Percentiles rank a stretch among this genome's conserved stretches.
phyloP scores from a whole-genome alignment of 2,113 vertebrate species.

The Epinephelus moara region DNA sequence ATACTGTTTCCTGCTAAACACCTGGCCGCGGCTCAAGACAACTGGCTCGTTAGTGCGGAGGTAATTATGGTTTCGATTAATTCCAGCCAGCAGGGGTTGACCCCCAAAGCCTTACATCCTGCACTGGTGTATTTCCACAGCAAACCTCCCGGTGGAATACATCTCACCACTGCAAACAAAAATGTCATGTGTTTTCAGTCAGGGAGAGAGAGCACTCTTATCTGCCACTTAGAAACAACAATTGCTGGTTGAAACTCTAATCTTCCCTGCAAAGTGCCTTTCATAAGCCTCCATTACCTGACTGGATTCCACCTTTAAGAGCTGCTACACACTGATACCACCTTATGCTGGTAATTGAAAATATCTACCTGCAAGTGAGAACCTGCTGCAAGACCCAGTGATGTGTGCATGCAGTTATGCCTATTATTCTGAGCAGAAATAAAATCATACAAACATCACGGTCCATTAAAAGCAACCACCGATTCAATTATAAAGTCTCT shows the following conservation, averaged over 20 bases:
- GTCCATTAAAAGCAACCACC: slow-evolving; percentile 59
- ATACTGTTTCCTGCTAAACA: slow-evolving; percentile 67
- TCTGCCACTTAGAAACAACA: slow-evolving; percentile 65
- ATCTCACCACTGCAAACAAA: slow-evolving; percentile 43
- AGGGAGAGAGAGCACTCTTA: slow-evolving; percentile 31
- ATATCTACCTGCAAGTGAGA: slow-evolving; percentile 32
- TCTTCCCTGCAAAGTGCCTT: slow-evolving; percentile 53
- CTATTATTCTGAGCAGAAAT: slow-evolving; percentile 48
- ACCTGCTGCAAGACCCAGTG: slow-evolving; percentile 30
- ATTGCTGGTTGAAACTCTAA: slow-evolving; percentile 59
- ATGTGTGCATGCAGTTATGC: background rate
- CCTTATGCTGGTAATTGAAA: slow-evolving; percentile 10
- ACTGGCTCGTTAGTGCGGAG: slow-evolving; percentile 57
- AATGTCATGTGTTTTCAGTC: slow-evolving; percentile 46
- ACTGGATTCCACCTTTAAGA: slow-evolving; percentile 44
- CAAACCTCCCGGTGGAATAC: slow-evolving; percentile 41
- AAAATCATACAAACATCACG: slow-evolving; percentile 59
- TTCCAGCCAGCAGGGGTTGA: slow-evolving; percentile 58
- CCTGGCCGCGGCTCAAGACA: slow-evolving; percentile 57
- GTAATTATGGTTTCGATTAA: slow-evolving; percentile 65
- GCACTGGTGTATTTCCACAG: slow-evolving; percentile 48
- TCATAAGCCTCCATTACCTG: slow-evolving; percentile 23
- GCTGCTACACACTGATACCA: slow-evolving; percentile 16
- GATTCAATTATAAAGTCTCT: slow-evolving; percentile 46
- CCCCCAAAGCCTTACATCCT: slow-evolving; percentile 53